Percentiles rank a stretch among this genome's conserved stretches.
phyloP scores from a whole-genome alignment of 2,888 invertebrate species.

The Helleia helle region DNA sequence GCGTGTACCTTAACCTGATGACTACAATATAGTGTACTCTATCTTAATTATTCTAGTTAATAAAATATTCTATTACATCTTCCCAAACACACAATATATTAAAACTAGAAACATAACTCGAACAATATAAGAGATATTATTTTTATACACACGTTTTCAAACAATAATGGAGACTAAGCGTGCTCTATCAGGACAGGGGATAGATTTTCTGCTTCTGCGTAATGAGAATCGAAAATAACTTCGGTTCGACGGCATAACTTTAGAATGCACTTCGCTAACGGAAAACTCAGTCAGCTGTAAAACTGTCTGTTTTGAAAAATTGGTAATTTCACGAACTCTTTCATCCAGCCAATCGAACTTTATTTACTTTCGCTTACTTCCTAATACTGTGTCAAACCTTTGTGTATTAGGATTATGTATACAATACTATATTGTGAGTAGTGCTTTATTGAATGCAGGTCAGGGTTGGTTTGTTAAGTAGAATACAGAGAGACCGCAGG shows the following conservation, averaged over 20 bases:
- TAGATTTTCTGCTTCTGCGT: slow-evolving; percentile 19
- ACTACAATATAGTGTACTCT: too few relatives aligned
- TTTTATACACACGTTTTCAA: slow-evolving; percentile 5
- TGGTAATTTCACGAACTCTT: slow-evolving; percentile 18
- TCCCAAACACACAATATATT: too few relatives aligned
- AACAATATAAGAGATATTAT: neutral
- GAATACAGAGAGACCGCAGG: too few relatives aligned
- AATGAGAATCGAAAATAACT: slow-evolving; percentile 20
- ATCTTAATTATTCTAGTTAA: too few relatives aligned
- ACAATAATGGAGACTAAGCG: slow-evolving; percentile 5
- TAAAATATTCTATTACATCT: too few relatives aligned
- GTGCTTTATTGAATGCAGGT: too few relatives aligned
- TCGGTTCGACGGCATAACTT: slow-evolving; percentile 17
- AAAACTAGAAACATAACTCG: neutral
- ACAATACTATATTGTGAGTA: slow-evolving; percentile 1
- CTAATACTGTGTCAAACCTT: neutral
- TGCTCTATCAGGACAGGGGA: slow-evolving; percentile 10
- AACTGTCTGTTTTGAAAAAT: slow-evolving; percentile 9
- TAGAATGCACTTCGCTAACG: slow-evolving; percentile 13
- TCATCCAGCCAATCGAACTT: slow-evolving; percentile 7
- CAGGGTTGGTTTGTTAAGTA: too few relatives aligned
- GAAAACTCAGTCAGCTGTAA: slow-evolving; percentile 6
- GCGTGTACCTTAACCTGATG: too few relatives aligned
- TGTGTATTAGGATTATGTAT: neutral
- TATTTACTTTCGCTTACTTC: slow-evolving; percentile 4